These are phyloP conservation scores for Gambusia yucatana DNA, from an alignment of 2,797 vertebrate genomes.

Conservation along the genomic window DNA sequence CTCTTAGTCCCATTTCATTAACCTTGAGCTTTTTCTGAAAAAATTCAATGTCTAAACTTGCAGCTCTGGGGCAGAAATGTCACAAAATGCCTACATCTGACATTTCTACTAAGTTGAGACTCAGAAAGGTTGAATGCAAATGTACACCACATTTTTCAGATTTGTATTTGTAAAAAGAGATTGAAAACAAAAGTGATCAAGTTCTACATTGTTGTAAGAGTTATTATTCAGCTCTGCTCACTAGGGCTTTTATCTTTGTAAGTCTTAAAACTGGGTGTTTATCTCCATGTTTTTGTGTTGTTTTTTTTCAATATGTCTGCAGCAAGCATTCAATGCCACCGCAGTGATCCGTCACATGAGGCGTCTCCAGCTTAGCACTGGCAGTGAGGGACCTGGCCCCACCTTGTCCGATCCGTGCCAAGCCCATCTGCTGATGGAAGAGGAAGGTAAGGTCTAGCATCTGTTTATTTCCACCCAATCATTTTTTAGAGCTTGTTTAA, in stretches of 20 bases:
- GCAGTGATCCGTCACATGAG: slow-evolving; percentile 97
- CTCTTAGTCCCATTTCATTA: not conserved
- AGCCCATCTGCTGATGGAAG: slow-evolving; percentile 75
- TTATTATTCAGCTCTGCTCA: too few species aligned
- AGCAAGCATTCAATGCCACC: slow-evolving; percentile 99
- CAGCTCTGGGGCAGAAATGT: not conserved
- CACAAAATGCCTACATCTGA: not conserved
- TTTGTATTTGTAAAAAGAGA: not conserved
- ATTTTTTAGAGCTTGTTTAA: not conserved
- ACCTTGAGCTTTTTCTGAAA: not conserved
- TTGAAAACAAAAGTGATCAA: not conserved
- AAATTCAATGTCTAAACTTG: not conserved
- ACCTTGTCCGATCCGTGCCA: slow-evolving; percentile 76
- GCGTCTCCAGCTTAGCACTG: slow-evolving; percentile 91
- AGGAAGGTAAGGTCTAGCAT: slow-evolving; percentile 70
- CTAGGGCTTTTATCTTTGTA: not conserved
- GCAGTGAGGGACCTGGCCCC: slow-evolving; percentile 85
- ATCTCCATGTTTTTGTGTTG: not conserved
- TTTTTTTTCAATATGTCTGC: slow-evolving; percentile 22
- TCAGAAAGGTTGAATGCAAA: not conserved
- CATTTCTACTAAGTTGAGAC: not conserved
- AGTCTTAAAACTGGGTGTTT: not conserved
- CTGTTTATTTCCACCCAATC: not conserved
- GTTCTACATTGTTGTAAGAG: not conserved
- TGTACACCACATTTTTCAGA: not conserved